Percentiles rank a stretch among this genome's conserved stretches.
These are phyloP conservation scores for Caloenas nicobarica DNA, from an alignment of 2,113 vertebrate genomes.

Conservation along the genomic window DNA sequence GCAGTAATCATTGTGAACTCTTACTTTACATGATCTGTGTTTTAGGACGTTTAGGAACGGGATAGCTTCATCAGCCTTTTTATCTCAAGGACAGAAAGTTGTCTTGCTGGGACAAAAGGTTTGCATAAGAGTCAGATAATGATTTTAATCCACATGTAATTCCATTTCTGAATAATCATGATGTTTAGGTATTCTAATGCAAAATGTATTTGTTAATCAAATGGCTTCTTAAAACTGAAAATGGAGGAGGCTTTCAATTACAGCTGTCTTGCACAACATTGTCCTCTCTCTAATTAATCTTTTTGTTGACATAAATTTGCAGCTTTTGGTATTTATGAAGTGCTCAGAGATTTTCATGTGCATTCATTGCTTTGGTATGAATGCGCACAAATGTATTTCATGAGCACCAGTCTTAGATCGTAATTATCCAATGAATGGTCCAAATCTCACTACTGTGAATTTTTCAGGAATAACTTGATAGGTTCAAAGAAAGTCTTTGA, in stretches of 20 bases:
- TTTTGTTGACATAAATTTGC: background rate
- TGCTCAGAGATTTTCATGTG: background rate
- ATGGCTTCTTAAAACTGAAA: background rate
- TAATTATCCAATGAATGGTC: background rate
- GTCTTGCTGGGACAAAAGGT: background rate
- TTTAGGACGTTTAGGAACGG: background rate
- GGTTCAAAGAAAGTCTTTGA: background rate
- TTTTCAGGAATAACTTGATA: background rate
- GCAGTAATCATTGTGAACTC: background rate
- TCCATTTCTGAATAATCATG: background rate
- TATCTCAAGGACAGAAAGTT: background rate
- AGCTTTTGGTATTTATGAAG: background rate
- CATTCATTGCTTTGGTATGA: background rate
- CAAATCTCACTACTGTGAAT: background rate
- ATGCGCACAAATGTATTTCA: background rate
- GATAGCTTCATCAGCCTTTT: background rate
- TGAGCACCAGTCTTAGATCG: background rate
- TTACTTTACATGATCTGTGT: background rate
- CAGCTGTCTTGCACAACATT: background rate
- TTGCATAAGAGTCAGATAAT: background rate
- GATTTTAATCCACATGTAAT: background rate
- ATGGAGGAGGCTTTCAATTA: background rate
- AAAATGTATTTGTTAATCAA: background rate
- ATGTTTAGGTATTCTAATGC: background rate
- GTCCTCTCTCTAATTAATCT: background rate